phyloP scores from a whole-genome alignment of 2,113 vertebrate genomes.

The Acrocephalus kingi region DNA sequence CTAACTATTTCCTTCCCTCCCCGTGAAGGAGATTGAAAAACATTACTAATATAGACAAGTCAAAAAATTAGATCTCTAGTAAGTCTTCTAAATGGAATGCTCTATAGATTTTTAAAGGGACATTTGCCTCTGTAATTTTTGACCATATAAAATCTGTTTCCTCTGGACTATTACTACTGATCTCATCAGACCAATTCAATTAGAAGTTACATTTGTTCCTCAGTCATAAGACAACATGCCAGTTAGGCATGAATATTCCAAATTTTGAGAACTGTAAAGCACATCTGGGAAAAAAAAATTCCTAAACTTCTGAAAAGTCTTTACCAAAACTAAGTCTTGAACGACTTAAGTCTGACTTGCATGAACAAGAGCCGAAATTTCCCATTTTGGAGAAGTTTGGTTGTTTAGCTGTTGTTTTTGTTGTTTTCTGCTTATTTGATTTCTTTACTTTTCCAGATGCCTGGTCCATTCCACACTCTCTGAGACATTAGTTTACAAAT shows the following conservation, averaged over 20 bases:
- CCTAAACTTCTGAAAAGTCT: not conserved
- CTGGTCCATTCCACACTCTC: not conserved
- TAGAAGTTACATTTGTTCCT: not conserved
- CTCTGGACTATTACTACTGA: not conserved
- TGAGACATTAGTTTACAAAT: not conserved
- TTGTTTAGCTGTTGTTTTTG: not conserved
- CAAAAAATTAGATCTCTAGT: not conserved
- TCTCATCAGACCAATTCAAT: not conserved
- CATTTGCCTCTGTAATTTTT: not conserved
- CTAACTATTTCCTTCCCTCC: not conserved
- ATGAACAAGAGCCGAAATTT: not conserved
- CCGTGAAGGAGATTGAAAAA: not conserved
- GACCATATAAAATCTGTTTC: not conserved
- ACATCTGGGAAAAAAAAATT: rapidly evolving
- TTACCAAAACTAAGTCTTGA: not conserved
- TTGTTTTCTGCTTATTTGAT: not conserved
- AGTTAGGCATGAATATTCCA: not conserved
- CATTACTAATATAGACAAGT: not conserved
- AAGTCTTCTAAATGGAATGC: not conserved
- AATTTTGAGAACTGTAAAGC: not conserved
- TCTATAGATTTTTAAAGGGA: not conserved
- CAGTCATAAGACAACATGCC: not conserved
- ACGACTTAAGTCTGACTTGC: not conserved
- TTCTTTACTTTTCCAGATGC: rapidly evolving
- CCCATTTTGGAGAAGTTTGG: not conserved